phyloP scores from a whole-genome alignment of 2,888 invertebrate species.

The Ochropleura leucogaster region DNA sequence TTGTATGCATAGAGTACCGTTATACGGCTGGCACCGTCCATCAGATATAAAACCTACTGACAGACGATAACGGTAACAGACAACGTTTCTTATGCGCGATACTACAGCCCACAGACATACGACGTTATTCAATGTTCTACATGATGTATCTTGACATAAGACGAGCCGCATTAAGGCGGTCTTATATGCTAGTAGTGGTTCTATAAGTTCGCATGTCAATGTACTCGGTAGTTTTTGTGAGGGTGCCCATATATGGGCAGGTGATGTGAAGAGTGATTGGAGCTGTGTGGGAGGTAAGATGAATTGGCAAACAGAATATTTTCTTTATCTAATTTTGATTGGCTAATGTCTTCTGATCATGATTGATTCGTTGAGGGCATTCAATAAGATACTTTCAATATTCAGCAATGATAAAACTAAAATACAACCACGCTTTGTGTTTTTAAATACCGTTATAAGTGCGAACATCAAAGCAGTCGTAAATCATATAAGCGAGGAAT shows the following conservation, averaged over 20 bases:
- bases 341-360: conserved; percentile 36
- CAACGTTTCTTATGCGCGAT: conserved; percentile 77
- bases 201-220: conserved; percentile 71
- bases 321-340: conserved; percentile 38
- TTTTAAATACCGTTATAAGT: conserved; percentile 32
- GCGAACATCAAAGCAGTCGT: conserved; percentile 48
- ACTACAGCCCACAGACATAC: conserved; percentile 67
- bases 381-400: conserved; percentile 17
- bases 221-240: conserved; percentile 63
- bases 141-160: conserved; percentile 70
- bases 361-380: conserved; percentile 10
- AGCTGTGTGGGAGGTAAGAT: conserved; percentile 58
- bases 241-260: conserved; percentile 46
- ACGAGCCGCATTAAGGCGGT: conserved; percentile 64
- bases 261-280: conserved; percentile 55
- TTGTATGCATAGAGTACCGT: conserved; percentile 77
- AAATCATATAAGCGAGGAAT: conserved; percentile 39
- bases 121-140: conserved; percentile 72
- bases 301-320: conserved; percentile 41
- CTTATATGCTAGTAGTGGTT: conserved; percentile 62
- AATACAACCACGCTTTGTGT: conserved; percentile 16
- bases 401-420: neutral
- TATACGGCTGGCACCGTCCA: conserved; percentile 78
- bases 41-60: conserved; percentile 85
- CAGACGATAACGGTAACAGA: conserved; percentile 85